Evolutionary conservation across 2,888 invertebrate genomes (phyloP), one percentile per base, ranked within the genome.

Genomic region (Podabrus alpinus): DNA sequence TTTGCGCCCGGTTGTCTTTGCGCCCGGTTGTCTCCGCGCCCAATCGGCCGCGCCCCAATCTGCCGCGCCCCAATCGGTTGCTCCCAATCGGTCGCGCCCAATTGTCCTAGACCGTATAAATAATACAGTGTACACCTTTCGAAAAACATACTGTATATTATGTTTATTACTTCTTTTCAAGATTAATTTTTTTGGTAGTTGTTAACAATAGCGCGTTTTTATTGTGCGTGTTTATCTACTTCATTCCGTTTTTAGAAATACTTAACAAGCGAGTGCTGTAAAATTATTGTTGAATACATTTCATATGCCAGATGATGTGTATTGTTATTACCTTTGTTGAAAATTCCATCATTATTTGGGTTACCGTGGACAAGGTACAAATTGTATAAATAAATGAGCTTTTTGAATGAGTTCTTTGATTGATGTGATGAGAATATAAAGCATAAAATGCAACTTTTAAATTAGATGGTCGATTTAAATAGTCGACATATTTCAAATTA

Each of bases 291-390:
- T 64, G 62, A 64, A 64, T 64, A 64, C 17, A 69, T 67, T 67
- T 59, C 67, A 24, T 45, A 13, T 68, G 68, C 68, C 70, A 69
- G 73, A 66, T 70, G 61, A 21, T 70, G 71, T 71, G 71, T 24
- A 71, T 71, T 68, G 25, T 64, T 68, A 69, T 71, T 62, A 68
- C 16, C 25, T 68, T 61, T 68, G 71, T 68, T 74, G 71, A 68
- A 74, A 71, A 74, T 71, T 74, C 71, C 71, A 71, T 71, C 71
- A 71, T 68, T 62, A 71, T 64, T 70, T 74, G 59, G 62, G 67
- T 64, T 68, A 69, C 67, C 70, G 67, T 70, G 67, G 60, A 29
- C 61, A 74, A 61, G 73, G 66, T 61, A 62, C 16, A 69, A 69
- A 69, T 61, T 69, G 60, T 61, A 21, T 69, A 60, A 69, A 69